phyloP scores from a whole-genome alignment of 2,113 vertebrate species.

The Lophotis ruficrista region DNA sequence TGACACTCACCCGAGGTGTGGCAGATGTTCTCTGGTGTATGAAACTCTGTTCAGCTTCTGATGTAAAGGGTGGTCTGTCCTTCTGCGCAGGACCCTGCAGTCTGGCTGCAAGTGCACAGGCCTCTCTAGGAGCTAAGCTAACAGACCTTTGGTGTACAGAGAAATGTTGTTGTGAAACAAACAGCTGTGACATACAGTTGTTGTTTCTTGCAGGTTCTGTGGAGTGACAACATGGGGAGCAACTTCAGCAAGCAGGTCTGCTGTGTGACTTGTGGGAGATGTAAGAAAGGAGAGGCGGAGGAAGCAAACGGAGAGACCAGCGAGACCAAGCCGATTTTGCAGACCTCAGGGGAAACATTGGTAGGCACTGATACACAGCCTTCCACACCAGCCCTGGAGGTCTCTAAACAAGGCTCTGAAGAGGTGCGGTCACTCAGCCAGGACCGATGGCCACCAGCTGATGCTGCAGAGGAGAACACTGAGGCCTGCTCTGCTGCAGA shows the following conservation, averaged over 20 bases:
- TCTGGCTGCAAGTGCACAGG: rapidly evolving
- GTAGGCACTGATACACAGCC: rapidly evolving
- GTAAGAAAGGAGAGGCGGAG: not conserved
- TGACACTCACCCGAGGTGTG: rapidly evolving
- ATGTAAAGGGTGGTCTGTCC: not conserved
- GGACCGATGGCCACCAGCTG: rapidly evolving
- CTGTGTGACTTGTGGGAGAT: not conserved
- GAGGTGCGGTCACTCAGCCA: not conserved
- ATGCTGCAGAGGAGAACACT: rapidly evolving
- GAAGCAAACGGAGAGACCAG: not conserved
- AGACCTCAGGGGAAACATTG: rapidly evolving
- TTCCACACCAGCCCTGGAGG: not conserved
- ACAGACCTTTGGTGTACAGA: rapidly evolving
- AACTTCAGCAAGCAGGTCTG: not conserved
- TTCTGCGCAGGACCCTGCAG: not conserved
- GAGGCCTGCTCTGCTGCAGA: not conserved
- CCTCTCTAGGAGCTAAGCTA: not conserved
- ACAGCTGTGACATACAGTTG: rapidly evolving
- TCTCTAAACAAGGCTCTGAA: not conserved
- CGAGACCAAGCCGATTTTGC: not conserved
- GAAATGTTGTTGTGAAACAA: rapidly evolving
- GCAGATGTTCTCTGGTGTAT: too few relatives aligned
- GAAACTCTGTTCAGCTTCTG: not conserved
- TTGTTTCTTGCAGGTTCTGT: not conserved
- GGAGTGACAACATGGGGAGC: not conserved